Evolutionary conservation across 2,888 invertebrate species (phyloP).

Genomic region (Diarsia dahlii): DNA sequence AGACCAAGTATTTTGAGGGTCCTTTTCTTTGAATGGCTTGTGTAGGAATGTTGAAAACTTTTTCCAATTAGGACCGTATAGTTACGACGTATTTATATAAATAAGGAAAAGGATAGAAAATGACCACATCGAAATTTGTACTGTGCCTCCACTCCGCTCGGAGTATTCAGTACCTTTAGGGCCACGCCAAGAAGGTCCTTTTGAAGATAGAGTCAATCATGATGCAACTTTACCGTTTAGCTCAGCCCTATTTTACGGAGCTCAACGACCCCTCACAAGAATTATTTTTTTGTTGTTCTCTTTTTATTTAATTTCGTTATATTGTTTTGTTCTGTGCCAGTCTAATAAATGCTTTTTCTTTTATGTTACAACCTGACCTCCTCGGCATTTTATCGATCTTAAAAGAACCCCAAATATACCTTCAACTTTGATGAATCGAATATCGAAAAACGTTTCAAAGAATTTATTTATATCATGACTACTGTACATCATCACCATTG

Average conservation of each 20-base stretch:
- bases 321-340: neutral
- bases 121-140: neutral
- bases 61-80: neutral
- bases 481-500: neutral
- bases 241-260: neutral
- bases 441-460: neutral
- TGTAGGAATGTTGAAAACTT: neutral
- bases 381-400: neutral
- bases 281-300: neutral
- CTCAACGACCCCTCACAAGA: neutral
- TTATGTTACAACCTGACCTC: neutral
- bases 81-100: no score
- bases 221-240: no score
- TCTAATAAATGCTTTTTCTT: neutral
- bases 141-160: neutral
- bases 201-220: no score
- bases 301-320: neutral
- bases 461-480: neutral
- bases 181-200: neutral
- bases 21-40: neutral
- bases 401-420: neutral
- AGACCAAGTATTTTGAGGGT: neutral
- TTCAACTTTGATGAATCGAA: neutral
- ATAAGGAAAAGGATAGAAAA: no score
- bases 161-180: neutral